A percentile compares a stretch with the other conserved stretches of the same genome.
phyloP scores from a whole-genome alignment of 2,888 invertebrate species.

The Aethes cnicana region DNA sequence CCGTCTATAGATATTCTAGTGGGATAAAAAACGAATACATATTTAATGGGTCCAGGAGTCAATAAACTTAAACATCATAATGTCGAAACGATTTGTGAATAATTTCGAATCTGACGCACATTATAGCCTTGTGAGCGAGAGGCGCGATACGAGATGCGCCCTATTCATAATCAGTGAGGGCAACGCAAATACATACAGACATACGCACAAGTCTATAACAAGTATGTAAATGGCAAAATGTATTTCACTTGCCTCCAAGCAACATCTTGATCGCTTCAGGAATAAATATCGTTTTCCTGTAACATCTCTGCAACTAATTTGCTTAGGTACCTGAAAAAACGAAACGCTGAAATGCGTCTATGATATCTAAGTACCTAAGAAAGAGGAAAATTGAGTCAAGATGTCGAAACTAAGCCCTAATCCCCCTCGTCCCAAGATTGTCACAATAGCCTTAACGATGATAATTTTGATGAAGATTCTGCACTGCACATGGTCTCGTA shows the following conservation, averaged over 20 bases:
- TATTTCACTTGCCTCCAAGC: slow-evolving; percentile 1
- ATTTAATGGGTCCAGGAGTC: slow-evolving; percentile 50
- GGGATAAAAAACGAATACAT: slow-evolving; percentile 58
- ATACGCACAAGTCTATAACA: slow-evolving; percentile 33
- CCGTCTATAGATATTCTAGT: slow-evolving; percentile 34
- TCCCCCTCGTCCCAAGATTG: too few relatives aligned
- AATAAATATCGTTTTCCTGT: slow-evolving; percentile 18
- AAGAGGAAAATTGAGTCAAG: not conserved
- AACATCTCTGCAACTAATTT: not conserved
- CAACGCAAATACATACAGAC: not conserved
- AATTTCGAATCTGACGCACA: slow-evolving; percentile 70
- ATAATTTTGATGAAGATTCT: slow-evolving; percentile 20
- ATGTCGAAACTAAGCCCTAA: too few relatives aligned
- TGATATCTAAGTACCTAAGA: not conserved
- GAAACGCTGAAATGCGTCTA: too few relatives aligned
- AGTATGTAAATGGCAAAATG: slow-evolving; percentile 28
- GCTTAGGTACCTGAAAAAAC: not conserved
- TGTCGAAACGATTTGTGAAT: slow-evolving; percentile 70
- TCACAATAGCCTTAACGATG: too few relatives aligned
- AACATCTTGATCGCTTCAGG: slow-evolving; percentile 4
- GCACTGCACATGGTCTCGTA: slow-evolving; percentile 8
- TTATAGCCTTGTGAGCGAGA: slow-evolving; percentile 58
- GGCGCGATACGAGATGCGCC: slow-evolving; percentile 50
- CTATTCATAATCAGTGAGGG: slow-evolving; percentile 55
- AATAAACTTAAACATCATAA: slow-evolving; percentile 58